Conservation (phyloP, 2,888 invertebrate species). For the Caenorhabditis sp. region DNA sequence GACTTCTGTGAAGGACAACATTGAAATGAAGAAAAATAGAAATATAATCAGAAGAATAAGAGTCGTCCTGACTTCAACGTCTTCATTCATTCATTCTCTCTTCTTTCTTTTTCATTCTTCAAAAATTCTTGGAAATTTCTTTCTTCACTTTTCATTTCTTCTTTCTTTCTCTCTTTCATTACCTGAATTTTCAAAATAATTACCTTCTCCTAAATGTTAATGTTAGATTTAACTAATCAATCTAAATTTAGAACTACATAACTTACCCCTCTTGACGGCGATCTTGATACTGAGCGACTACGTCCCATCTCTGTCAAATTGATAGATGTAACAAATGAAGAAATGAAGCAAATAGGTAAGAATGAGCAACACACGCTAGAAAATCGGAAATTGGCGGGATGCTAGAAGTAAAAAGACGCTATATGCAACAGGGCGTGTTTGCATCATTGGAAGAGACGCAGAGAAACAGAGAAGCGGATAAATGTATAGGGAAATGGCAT, state of each 20-base stretch:
- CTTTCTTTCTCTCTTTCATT: neutral
- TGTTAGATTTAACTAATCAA: neutral
- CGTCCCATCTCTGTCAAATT: slow-evolving; percentile 16
- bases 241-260: neutral
- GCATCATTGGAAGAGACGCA: neutral
- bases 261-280: slow-evolving; percentile 9
- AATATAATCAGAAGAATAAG: neutral
- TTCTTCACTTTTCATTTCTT: slow-evolving; percentile 6
- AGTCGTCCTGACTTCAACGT: neutral
- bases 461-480: too few species aligned
- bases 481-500: neutral
- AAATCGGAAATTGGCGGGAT: neutral
- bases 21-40: neutral
- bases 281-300: slow-evolving; percentile 10
- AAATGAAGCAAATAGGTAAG: neutral
- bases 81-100: slow-evolving; percentile 7
- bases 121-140: neutral
- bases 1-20: neutral
- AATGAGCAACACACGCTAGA: neutral
- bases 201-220: neutral
- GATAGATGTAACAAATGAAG: neutral
- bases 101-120: slow-evolving; percentile 5
- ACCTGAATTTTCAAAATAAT: neutral
- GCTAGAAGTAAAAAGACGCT: neutral
- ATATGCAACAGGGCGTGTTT: neutral